phyloP scores from a whole-genome alignment of 2,888 invertebrate species.

The Cerceris ruficornis region DNA sequence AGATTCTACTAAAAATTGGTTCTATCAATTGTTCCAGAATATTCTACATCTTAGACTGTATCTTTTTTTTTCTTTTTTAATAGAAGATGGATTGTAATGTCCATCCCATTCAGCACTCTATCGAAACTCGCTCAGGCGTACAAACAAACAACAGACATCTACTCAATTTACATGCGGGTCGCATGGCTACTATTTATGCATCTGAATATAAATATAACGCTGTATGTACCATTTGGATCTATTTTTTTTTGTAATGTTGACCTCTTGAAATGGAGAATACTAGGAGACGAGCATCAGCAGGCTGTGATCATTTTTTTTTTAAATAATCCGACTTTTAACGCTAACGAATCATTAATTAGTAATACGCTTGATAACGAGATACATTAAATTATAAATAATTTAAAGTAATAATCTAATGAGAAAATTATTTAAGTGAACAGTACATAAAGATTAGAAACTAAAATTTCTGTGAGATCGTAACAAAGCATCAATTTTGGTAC shows the following conservation, averaged over 20 bases:
- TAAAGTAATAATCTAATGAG: too few relatives aligned
- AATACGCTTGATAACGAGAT: too few relatives aligned
- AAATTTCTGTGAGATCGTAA: too few relatives aligned
- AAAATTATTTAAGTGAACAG: too few relatives aligned
- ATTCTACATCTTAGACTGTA: conserved; percentile 43
- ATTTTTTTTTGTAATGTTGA: conserved; percentile 61
- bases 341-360: not conserved
- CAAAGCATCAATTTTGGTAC: too few relatives aligned
- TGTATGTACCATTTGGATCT: conserved; percentile 65
- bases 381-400: too few relatives aligned
- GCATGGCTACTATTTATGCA: conserved; percentile 64
- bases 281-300: conserved; percentile 49
- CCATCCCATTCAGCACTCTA: conserved; percentile 43
- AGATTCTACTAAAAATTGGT: conserved; percentile 43
- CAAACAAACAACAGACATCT: conserved; percentile 70
- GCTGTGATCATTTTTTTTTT: not conserved
- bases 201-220: conserved; percentile 76
- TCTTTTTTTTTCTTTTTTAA: conserved; percentile 32
- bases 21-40: conserved; percentile 39
- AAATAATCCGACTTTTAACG: not conserved
- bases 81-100: conserved; percentile 40
- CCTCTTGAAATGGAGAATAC: conserved; percentile 58
- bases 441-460: too few relatives aligned
- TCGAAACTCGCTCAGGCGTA: conserved; percentile 57
- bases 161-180: conserved; percentile 65